Base-by-base conservation (phyloP, 2,888 invertebrate species). In the Tachina lurida region DNA sequence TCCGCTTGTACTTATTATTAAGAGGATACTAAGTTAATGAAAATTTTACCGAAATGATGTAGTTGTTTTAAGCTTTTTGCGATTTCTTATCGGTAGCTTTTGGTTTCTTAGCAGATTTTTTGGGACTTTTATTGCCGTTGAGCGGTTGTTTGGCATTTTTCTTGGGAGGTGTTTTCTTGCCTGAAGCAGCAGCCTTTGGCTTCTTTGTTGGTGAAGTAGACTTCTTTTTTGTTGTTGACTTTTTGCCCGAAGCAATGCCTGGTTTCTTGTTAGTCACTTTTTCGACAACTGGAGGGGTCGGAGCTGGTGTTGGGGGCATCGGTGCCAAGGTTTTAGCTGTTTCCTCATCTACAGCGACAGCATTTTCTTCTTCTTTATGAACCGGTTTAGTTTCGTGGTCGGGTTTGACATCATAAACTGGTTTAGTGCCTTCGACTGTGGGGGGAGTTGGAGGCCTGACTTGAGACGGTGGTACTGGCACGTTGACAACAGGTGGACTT, bases 301-400 rank as follows among this genome's bases (percentile, higher is more conserved):
- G 88, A 10, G 87, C 80, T 31, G 89, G 90, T 12, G 88, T 89
- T 19, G 80, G 71, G n/a, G 90, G 89, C 79, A 88, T 76, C 22
- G 88, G 89, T 17, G 89, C 49, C 41, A 63, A 22, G n/a, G 75
- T 79, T 54, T 79, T 71, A 3, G 10, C 39, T 1, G 52, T 56
- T 54, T 70, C 62, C 39, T 68, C 60, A 22, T 56, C 41, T 56
- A 13, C 9, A 9, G 56, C 17, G 1, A 39, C 49, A 49, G 8
- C 22, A 68, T 56, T 54, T 73, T 73, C 76, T 68, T 81, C 68
- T 39, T 62, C 68, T 39, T 62, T 52, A 13, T 56, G 13, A 9
- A 56, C n/a, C 9, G 52, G 65, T 47, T 63, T 65, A 8, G 3
- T 45, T 31, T 83, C 31, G 31, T 31, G 31, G 31, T 5, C 31